Conservation (phyloP, 2,797 vertebrate species). For the Miichthys miiuy region DNA sequence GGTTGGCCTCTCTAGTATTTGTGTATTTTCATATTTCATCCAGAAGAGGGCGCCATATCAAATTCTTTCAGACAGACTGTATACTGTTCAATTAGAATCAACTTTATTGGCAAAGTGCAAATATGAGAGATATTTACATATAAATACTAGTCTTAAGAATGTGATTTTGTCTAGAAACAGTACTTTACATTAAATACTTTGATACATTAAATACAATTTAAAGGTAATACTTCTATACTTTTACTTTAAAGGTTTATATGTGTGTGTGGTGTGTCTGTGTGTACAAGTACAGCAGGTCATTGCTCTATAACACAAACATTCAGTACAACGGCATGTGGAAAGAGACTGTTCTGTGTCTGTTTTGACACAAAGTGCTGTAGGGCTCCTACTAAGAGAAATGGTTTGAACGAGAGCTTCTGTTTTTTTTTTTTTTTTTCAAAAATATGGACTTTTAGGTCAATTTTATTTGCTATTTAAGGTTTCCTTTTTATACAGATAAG, state of each 20-base stretch:
- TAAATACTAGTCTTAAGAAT: too few relatives aligned
- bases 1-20: not conserved
- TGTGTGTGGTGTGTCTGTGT: not conserved
- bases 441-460: not conserved
- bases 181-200: too few relatives aligned
- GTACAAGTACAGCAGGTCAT: too few relatives aligned
- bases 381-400: not conserved
- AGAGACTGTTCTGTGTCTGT: not conserved
- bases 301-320: not conserved
- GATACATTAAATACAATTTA: not conserved
- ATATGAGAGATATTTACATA: too few relatives aligned
- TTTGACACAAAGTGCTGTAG: not conserved
- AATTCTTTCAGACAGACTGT: not conserved
- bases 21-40: slow-evolving; percentile 14
- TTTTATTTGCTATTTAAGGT: not conserved
- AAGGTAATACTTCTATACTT: not conserved
- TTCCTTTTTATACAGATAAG: too few relatives aligned
- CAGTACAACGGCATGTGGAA: not conserved
- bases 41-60: slow-evolving; percentile 66
- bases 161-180: too few relatives aligned
- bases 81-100: not conserved
- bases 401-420: not conserved
- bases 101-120: not conserved
- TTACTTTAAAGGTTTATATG: not conserved
- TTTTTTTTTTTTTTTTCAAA: not conserved